These are phyloP conservation scores for Brachyistius frenatus DNA, from an alignment of 2,113 vertebrate genomes.

Conservation along the genomic window DNA sequence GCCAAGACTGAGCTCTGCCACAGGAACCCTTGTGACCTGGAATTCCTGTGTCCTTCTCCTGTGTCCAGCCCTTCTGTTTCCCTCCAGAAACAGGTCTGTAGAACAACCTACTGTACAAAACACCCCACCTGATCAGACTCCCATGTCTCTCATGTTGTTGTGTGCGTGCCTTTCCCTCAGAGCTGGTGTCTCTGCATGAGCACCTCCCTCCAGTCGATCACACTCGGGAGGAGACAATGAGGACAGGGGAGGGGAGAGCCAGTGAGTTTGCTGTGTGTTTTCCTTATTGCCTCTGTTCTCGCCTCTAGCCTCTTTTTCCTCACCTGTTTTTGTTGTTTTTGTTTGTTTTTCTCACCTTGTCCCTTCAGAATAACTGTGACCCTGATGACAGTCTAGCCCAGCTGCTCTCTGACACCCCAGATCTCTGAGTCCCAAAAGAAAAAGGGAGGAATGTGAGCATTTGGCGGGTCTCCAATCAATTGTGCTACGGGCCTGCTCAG, in stretches of 20 bases:
- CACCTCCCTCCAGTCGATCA: conserved; percentile 65
- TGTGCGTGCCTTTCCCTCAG: conserved; percentile 28
- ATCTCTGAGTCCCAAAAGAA: conserved; percentile 61
- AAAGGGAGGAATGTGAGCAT: conserved; percentile 79
- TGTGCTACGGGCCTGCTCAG: conserved; percentile 55
- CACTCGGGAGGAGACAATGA: conserved; percentile 62
- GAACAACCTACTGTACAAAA: conserved; percentile 42
- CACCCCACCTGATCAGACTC: conserved; percentile 48
- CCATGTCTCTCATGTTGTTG: conserved; percentile 48
- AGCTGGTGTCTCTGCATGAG: conserved; percentile 47
- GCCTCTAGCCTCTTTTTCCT: conserved; percentile 12
- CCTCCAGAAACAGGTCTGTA: conserved; percentile 62
- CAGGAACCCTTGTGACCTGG: conserved; percentile 74
- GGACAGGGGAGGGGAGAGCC: conserved; percentile 61
- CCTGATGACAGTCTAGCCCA: conserved; percentile 49
- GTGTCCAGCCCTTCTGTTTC: conserved; percentile 59
- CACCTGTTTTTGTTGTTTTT: conserved; percentile 27
- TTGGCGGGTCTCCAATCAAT: conserved; percentile 76
- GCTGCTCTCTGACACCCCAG: conserved; percentile 51
- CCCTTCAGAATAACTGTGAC: conserved; percentile 30
- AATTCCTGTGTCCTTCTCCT: conserved; percentile 69
- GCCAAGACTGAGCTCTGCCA: conserved; percentile 45
- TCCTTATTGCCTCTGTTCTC: conserved; percentile 29
- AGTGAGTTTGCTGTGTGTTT: conserved; percentile 35
- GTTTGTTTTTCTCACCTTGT: conserved; percentile 1